These are phyloP conservation scores for Clarias batrachus DNA, from an alignment of 2,113 vertebrate species.

Conservation along the genomic window DNA sequence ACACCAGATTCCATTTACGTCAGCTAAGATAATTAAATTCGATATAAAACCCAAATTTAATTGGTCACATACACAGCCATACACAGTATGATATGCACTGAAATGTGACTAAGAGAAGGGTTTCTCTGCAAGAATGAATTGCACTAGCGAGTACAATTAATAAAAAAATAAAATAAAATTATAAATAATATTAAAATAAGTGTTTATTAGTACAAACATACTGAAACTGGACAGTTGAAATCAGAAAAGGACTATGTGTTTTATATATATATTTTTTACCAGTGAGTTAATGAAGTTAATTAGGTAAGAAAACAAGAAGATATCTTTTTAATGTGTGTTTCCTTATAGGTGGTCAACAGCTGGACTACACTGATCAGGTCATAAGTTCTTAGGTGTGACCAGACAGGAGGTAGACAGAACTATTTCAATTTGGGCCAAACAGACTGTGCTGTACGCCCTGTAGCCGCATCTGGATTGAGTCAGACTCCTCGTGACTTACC, in stretches of 20 bases:
- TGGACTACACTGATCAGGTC: conserved; percentile 19
- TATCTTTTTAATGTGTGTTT: neutral
- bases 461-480: conserved; percentile 47
- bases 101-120: no score
- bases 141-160: no score
- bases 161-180: no score
- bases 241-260: neutral
- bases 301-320: neutral
- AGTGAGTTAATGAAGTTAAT: conserved; percentile 24
- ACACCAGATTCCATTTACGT: neutral
- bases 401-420: conserved; percentile 28
- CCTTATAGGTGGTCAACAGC: neutral
- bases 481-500: conserved; percentile 48
- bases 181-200: no score
- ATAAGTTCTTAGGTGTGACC: conserved; percentile 15
- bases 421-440: conserved; percentile 21
- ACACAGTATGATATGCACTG: no score
- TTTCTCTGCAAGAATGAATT: no score
- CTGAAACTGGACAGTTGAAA: conserved; percentile 1
- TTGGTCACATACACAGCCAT: no score
- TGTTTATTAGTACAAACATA: neutral
- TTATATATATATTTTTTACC: no score
- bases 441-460: neutral
- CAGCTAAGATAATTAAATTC: neutral
- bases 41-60: no score